phyloP scores from a whole-genome alignment of 2,797 vertebrate genomes.

The Numenius phaeopus region DNA sequence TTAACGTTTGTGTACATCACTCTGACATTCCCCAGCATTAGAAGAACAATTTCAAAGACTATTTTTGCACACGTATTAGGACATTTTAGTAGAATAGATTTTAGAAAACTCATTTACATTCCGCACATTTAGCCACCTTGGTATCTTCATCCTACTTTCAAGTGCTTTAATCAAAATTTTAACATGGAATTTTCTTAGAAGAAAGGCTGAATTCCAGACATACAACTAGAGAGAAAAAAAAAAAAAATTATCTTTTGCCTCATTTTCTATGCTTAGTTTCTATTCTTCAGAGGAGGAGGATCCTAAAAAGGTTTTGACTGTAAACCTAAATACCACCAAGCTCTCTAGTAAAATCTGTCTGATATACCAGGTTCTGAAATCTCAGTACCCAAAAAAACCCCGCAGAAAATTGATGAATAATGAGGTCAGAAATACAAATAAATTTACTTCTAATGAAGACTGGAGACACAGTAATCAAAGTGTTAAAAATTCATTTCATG shows the following conservation, averaged over 20 bases:
- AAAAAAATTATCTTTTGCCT: not conserved
- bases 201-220: not conserved
- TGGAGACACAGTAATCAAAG: slow-evolving; percentile 81
- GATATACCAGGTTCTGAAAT: slow-evolving; percentile 61
- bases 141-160: not conserved
- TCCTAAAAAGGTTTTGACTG: slow-evolving; percentile 50
- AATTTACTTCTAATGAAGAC: slow-evolving; percentile 81
- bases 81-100: not conserved
- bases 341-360: slow-evolving; percentile 63
- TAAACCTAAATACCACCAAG: slow-evolving; percentile 18
- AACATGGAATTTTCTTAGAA: not conserved
- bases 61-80: slow-evolving; percentile 7
- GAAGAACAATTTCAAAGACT: slow-evolving; percentile 30
- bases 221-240: not conserved
- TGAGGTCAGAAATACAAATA: slow-evolving; percentile 79
- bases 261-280: slow-evolving; percentile 43
- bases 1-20: slow-evolving; percentile 26
- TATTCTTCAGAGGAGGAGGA: slow-evolving; percentile 31
- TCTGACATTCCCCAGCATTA: slow-evolving; percentile 10
- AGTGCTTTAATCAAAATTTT: not conserved
- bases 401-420: slow-evolving; percentile 72
- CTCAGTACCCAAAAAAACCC: not conserved
- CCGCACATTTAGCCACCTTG: not conserved
- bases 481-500: slow-evolving; percentile 85
- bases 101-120: slow-evolving; percentile 1